A percentile compares a stretch with the other conserved stretches of the same genome.
Conservation (phyloP, 1,140 invertebrate species). For the Papilio machaon region DNA sequence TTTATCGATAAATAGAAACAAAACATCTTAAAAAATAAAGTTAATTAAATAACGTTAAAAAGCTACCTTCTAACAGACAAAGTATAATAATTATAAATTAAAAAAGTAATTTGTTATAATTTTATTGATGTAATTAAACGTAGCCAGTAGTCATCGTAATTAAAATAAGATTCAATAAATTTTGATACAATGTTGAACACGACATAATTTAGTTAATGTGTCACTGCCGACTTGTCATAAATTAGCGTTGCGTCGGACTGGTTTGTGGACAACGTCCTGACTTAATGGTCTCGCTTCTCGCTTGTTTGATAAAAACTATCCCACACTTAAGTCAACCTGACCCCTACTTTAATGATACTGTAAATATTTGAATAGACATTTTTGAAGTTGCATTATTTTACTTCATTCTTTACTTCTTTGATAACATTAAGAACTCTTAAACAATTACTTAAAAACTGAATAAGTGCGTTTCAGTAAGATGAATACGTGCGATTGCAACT, state of each 20-base stretch:
- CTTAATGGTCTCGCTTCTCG: conserved; percentile 31
- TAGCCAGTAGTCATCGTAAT: conserved; percentile 8
- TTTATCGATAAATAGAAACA: no score
- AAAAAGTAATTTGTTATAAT: not conserved
- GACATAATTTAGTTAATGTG: conserved; percentile 37
- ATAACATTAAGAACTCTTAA: not conserved
- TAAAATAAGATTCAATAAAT: conserved; percentile 31
- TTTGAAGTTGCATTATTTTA: conserved; percentile 2
- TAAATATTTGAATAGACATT: conserved; percentile 23
- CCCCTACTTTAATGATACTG: conserved; percentile 10
- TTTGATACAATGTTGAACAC: conserved; percentile 30
- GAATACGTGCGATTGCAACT: no score
- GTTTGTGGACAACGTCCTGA: conserved; percentile 37
- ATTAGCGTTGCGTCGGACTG: conserved; percentile 34
- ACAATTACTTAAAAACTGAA: not conserved
- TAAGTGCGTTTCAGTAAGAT: not conserved
- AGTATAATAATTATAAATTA: not conserved
- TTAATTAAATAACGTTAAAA: no score
- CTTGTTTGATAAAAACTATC: conserved; percentile 37
- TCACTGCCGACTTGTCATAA: conserved; percentile 6
- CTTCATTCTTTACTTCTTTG: not conserved
- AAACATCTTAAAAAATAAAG: no score
- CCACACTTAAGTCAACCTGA: conserved; percentile 15
- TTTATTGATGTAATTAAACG: conserved; percentile 18
- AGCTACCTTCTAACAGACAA: no score